phyloP scores from a whole-genome alignment of 2,888 invertebrate genomes.

The Limnephilus marmoratus region DNA sequence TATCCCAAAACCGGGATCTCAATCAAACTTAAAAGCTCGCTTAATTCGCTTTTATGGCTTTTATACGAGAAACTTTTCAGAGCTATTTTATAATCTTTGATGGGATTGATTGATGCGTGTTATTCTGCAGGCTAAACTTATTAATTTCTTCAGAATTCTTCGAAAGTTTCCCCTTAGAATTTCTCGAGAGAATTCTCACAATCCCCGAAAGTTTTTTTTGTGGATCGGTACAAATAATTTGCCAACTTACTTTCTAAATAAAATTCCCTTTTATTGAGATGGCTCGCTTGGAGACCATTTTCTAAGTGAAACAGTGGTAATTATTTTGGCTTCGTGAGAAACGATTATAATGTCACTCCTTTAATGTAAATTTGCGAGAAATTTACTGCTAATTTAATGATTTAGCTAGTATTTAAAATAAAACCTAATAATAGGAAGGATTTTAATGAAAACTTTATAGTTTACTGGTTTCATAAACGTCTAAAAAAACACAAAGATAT shows the following conservation, averaged over 20 bases:
- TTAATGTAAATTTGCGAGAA: not conserved
- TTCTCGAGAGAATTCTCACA: not conserved
- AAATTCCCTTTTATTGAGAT: not conserved
- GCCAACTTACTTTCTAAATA: not conserved
- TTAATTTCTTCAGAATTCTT: not conserved
- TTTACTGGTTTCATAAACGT: not conserved
- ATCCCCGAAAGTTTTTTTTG: not conserved
- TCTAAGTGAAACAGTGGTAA: not conserved
- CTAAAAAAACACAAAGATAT: not conserved
- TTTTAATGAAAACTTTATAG: not conserved
- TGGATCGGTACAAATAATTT: constrained; percentile 2
- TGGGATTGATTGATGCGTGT: constrained; percentile 23
- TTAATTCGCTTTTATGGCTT: constrained; percentile 12
- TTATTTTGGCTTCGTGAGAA: not conserved
- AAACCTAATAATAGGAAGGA: too few relatives aligned
- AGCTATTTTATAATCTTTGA: constrained; percentile 18
- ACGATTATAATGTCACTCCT: not conserved
- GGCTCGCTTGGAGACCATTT: not conserved
- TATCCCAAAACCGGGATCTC: not conserved
- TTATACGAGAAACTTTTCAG: not conserved
- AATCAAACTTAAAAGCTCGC: not conserved
- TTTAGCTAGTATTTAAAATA: too few relatives aligned
- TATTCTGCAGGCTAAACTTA: constrained; percentile 2
- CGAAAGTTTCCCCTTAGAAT: not conserved
- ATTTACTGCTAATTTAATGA: too few relatives aligned